These are phyloP conservation scores for Rhaphigaster nebulosa DNA, from an alignment of 2,888 invertebrate genomes.

Conservation along the genomic window DNA sequence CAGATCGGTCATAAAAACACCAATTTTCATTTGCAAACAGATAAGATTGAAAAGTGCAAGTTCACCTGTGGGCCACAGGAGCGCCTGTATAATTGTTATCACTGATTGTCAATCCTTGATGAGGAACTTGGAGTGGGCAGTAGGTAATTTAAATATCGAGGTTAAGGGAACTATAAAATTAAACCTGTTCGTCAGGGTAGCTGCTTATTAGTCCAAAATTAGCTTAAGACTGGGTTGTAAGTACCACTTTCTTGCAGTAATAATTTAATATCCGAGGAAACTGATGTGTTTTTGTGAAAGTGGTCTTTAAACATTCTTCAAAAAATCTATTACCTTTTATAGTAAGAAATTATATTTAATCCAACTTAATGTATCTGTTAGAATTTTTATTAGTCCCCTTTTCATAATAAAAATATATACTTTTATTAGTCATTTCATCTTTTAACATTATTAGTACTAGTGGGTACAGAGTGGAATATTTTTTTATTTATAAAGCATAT, in stretches of 20 bases:
- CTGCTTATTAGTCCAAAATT: not conserved
- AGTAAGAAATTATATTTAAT: not conserved
- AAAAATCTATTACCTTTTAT: not conserved
- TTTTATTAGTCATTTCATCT: too few species aligned
- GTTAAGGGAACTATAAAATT: not conserved
- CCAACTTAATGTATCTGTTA: not conserved
- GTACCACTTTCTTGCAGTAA: not conserved
- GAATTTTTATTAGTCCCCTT: too few species aligned
- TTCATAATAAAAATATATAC: too few species aligned
- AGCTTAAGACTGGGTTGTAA: not conserved
- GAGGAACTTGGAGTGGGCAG: not conserved
- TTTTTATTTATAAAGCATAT: too few species aligned
- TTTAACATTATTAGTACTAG: too few species aligned
- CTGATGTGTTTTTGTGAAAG: not conserved
- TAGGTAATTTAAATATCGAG: slow-evolving; percentile 1
- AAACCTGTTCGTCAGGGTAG: not conserved
- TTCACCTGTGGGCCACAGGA: not conserved
- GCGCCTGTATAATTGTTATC: not conserved
- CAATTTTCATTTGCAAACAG: not conserved
- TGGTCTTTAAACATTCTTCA: not conserved
- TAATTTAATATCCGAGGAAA: not conserved
- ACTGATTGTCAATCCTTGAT: not conserved
- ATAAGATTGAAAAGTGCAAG: not conserved
- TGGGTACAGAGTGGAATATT: too few species aligned
- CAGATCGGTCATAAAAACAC: too few species aligned